These are phyloP conservation scores for Haplochromis burtoni DNA, from an alignment of 2,113 vertebrate species.

Conservation along the genomic window DNA sequence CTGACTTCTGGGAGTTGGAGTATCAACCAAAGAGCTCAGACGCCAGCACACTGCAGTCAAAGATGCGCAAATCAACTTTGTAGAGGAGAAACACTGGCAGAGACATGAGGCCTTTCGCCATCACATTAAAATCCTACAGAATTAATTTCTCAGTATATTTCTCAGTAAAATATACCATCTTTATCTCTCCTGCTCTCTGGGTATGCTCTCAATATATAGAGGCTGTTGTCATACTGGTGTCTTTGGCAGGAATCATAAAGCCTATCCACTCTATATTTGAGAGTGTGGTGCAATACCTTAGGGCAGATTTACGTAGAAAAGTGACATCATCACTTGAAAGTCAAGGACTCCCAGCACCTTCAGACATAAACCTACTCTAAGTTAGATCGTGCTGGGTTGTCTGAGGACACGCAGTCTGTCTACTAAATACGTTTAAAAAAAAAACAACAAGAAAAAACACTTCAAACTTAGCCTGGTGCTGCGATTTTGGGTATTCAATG, in stretches of 20 bases:
- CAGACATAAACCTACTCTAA: neutral
- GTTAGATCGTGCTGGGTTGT: neutral
- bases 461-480: neutral
- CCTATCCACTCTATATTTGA: neutral
- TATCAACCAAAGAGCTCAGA: neutral
- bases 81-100: neutral
- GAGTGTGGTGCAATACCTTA: neutral
- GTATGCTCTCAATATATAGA: neutral
- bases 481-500: neutral
- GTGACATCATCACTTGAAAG: constrained; percentile 38
- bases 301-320: neutral
- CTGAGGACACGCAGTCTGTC: neutral
- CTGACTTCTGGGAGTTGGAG: constrained; percentile 64
- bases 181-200: neutral
- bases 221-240: neutral
- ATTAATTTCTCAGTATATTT: neutral
- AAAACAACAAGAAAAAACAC: neutral
- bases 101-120: neutral
- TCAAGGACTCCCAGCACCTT: constrained; percentile 14
- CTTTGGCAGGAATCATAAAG: neutral
- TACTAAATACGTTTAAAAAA: neutral
- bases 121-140: neutral
- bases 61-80: constrained; percentile 36
- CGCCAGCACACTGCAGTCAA: constrained; percentile 14
- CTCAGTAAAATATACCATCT: neutral